Evolutionary conservation across 1,140 invertebrate genomes (phyloP), one percentile per base, ranked within the genome.

Genomic region (Portunus trituberculatus): DNA sequence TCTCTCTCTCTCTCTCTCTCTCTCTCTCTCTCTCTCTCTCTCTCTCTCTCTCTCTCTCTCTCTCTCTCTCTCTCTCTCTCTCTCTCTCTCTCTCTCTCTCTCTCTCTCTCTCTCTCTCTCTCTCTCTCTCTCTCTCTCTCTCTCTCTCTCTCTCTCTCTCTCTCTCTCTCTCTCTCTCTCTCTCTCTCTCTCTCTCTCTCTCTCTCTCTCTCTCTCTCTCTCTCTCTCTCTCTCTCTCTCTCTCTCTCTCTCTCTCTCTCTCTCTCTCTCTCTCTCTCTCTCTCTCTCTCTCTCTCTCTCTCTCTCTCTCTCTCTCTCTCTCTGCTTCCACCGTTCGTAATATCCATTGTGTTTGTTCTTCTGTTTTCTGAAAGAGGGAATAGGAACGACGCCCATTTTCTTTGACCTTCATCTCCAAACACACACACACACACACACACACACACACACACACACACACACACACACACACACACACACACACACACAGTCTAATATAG

Each of bases 381-480:
- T n/a, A 76, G 6, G 67, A 25, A 76, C 20, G 25, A 0, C 52
- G 20, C 10, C 8, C 52, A 59, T 16, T 59, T 59, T 59, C 52
- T 59, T 12, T 59, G 52, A 59, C 52, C 52, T 59, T 59, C 52
- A 59, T 59, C 20, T 59, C 20, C 20, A 76, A 12, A 76, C 67
- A 76, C 67, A 76, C 67, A 76, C 67, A 76, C 67, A 76, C 67
- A 76, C 67, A 76, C 67, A 76, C 67, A 76, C 67, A 76, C 67
- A 76, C 67, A 76, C 67, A 76, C 67, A 76, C 67, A 76, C 67
- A 76, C 67, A 76, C 67, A 76, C 67, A 76, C 67, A 76, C 67
- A 76, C 67, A 76, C 67, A 76, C 67, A 76, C 67, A 76, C 67
- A 76, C 67, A 76, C 67, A 76, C 67, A 76, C 67, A 76, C 67